phyloP scores from a whole-genome alignment of 2,113 vertebrate species.

The Notothenia coriiceps region DNA sequence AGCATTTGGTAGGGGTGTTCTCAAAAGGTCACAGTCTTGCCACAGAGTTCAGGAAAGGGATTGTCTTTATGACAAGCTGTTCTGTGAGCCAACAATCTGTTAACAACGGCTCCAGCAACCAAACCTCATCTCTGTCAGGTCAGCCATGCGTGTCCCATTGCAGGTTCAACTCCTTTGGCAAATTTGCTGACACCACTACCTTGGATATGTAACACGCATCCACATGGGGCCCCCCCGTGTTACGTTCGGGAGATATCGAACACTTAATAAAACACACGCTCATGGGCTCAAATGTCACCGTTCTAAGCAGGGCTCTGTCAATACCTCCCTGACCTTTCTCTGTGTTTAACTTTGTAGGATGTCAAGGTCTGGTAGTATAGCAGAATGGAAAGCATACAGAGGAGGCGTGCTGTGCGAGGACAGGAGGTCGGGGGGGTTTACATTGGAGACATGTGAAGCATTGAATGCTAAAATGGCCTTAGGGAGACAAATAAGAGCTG shows the following conservation, averaged over 20 bases:
- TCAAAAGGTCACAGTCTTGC: slow-evolving; percentile 47
- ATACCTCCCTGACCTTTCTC: slow-evolving; percentile 78
- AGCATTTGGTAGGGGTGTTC: slow-evolving; percentile 34
- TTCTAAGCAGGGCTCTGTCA: slow-evolving; percentile 72
- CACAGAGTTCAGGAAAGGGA: neutral
- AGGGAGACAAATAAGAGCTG: neutral
- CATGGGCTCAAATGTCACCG: slow-evolving; percentile 80
- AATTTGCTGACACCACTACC: slow-evolving; percentile 54
- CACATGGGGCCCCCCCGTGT: slow-evolving; percentile 13
- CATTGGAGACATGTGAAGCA: slow-evolving; percentile 7
- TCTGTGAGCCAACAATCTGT: slow-evolving; percentile 24
- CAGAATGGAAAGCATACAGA: slow-evolving; percentile 57
- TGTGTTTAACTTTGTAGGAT: slow-evolving; percentile 74
- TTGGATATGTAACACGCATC: slow-evolving; percentile 40
- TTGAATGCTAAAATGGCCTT: neutral
- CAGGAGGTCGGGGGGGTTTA: neutral
- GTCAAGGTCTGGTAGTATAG: slow-evolving; percentile 39
- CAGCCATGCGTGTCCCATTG: slow-evolving; percentile 33
- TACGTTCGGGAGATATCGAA: slow-evolving; percentile 70
- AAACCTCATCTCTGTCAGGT: slow-evolving; percentile 16
- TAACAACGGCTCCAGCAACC: slow-evolving; percentile 16
- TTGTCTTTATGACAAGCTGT: neutral
- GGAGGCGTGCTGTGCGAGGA: slow-evolving; percentile 48
- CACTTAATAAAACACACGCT: slow-evolving; percentile 72
- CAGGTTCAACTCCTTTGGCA: slow-evolving; percentile 44